Conservation (phyloP, 2,888 invertebrate species). For the Rhamnusium bicolor region DNA sequence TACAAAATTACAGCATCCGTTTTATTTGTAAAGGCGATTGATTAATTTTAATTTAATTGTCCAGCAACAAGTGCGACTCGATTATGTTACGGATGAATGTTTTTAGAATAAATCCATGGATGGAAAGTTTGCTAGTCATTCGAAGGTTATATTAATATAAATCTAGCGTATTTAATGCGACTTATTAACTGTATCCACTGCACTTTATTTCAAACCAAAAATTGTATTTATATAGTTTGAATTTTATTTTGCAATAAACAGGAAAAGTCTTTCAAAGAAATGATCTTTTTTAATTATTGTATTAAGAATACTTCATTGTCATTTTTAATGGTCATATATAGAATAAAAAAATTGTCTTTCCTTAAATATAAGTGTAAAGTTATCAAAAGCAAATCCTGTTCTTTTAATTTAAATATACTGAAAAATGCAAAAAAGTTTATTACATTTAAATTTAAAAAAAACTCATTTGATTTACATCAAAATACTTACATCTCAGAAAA, state of each 20-base stretch:
- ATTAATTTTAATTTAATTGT: conserved; percentile 4
- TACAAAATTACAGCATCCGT: neutral
- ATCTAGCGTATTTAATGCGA: neutral
- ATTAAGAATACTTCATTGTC: too few species aligned
- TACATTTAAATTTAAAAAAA: too few species aligned
- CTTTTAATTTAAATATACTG: too few species aligned
- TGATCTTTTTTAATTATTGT: too few species aligned
- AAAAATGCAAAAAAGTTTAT: too few species aligned
- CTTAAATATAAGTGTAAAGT: too few species aligned
- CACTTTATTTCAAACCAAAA: neutral
- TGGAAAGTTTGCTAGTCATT: conserved; percentile 41
- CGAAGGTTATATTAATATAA: conserved; percentile 39
- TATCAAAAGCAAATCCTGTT: too few species aligned
- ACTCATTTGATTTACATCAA: too few species aligned
- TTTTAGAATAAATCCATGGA: conserved; percentile 35
- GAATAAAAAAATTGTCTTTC: too few species aligned
- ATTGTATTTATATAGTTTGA: neutral
- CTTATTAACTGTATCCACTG: neutral
- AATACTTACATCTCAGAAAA: too few species aligned
- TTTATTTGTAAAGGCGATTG: neutral
- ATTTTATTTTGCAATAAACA: neutral
- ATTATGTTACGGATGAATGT: conserved; percentile 31
- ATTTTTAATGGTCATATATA: too few species aligned
- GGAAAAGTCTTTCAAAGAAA: neutral
- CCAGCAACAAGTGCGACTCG: conserved; percentile 7